Conservation (phyloP, 2,113 vertebrate species). For the Hyperoodon ampullatus region DNA sequence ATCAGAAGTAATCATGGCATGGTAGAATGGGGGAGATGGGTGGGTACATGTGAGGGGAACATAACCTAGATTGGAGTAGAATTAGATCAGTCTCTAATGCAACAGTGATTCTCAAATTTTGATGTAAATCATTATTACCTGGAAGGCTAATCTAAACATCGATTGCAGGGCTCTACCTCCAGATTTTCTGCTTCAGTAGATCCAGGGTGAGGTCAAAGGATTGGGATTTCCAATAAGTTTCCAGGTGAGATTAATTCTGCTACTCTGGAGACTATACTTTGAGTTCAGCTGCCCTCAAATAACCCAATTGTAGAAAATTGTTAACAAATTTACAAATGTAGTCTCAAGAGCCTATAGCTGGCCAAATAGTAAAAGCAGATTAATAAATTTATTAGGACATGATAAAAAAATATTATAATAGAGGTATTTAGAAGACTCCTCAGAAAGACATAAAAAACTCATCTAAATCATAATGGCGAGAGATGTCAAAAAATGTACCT, state of each 20-base stretch:
- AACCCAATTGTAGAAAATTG: neutral
- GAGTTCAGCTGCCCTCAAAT: neutral
- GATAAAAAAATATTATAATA: conserved; percentile 1
- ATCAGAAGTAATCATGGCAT: neutral
- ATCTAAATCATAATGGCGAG: neutral
- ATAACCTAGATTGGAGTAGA: neutral
- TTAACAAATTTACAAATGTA: neutral
- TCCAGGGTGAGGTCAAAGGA: neutral
- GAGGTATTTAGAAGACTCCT: neutral
- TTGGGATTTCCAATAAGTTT: neutral
- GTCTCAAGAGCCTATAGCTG: neutral
- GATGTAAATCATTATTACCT: neutral
- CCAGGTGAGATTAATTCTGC: neutral
- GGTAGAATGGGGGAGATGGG: neutral
- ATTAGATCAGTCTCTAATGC: too few species aligned
- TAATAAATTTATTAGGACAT: neutral
- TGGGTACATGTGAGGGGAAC: neutral
- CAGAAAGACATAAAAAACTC: neutral
- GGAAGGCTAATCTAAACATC: neutral
- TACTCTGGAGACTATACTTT: neutral
- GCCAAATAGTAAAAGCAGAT: neutral
- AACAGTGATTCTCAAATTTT: neutral
- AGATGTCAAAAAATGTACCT: neutral
- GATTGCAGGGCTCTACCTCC: neutral
- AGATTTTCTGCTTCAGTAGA: neutral